Evolutionary conservation across 2,888 invertebrate species (phyloP).

Genomic region (Drosophila emarginata): DNA sequence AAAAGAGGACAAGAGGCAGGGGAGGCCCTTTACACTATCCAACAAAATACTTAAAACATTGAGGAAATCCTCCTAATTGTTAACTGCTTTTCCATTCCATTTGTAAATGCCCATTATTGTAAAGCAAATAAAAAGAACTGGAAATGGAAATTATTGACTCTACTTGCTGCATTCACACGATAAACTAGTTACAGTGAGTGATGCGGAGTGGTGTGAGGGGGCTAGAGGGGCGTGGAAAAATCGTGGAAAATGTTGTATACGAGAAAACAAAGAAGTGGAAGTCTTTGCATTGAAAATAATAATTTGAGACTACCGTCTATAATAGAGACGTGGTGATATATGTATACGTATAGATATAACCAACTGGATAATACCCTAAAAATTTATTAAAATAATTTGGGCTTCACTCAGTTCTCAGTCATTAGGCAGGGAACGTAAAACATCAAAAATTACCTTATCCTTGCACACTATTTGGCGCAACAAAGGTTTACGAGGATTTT

Average conservation of each 20-base stretch:
- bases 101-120: conserved; percentile 39
- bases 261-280: conserved; percentile 68
- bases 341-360: neutral
- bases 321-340: conserved; percentile 12
- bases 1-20: conserved; percentile 1
- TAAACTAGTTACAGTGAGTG: conserved; percentile 6
- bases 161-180: conserved; percentile 59
- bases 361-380: neutral
- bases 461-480: neutral
- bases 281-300: conserved; percentile 34
- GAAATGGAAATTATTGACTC: conserved; percentile 29
- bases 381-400: too few relatives aligned
- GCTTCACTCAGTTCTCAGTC: too few relatives aligned
- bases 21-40: neutral
- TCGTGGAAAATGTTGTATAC: conserved; percentile 38
- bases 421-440: too few relatives aligned
- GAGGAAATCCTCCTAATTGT: neutral
- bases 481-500: too few relatives aligned
- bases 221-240: conserved; percentile 13
- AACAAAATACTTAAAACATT: neutral
- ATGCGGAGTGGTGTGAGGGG: neutral
- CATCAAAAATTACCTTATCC: neutral
- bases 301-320: conserved; percentile 9
- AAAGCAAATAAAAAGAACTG: conserved; percentile 22
- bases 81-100: conserved; percentile 17